Evolutionary conservation across 1,140 invertebrate genomes (phyloP).

Genomic region (Hyles vespertilio): DNA sequence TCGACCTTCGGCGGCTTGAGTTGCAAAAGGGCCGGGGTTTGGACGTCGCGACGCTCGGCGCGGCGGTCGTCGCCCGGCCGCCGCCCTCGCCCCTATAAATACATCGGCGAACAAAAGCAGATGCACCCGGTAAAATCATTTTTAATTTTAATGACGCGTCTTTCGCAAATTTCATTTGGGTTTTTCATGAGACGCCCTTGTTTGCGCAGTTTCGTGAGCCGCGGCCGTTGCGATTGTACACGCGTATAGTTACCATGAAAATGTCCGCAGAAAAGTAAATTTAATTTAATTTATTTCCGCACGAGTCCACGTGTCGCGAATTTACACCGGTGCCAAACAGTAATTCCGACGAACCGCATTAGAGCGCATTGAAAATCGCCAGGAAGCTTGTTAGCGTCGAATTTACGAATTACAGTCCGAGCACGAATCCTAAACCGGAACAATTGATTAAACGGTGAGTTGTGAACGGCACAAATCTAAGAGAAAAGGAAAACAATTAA

Average conservation of each 20-base stretch:
- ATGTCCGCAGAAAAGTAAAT: too few species aligned
- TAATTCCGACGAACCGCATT: too few species aligned
- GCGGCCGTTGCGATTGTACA: too few species aligned
- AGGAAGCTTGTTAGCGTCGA: too few species aligned
- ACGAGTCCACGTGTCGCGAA: too few species aligned
- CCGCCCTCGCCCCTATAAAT: conserved; percentile 53
- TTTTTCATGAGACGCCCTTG: not conserved
- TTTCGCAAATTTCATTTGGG: conserved; percentile 28
- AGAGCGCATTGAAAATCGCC: too few species aligned
- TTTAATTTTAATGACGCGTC: conserved; percentile 43
- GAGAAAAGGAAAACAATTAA: conserved; percentile 69
- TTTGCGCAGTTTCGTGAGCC: too few species aligned
- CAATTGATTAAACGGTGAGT: conserved; percentile 31
- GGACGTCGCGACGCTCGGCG: conserved; percentile 26
- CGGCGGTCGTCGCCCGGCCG: conserved; percentile 24
- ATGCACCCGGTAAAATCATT: conserved; percentile 40
- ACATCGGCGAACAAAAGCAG: conserved; percentile 43
- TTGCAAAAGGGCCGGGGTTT: conserved; percentile 22
- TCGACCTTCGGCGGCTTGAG: conserved; percentile 1
- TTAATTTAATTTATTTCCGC: too few species aligned
- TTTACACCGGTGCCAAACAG: too few species aligned
- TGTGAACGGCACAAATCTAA: conserved; percentile 43
- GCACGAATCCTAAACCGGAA: conserved; percentile 14
- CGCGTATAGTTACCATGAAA: too few species aligned
- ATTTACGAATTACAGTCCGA: conserved; percentile 5